phyloP scores from a whole-genome alignment of 2,888 invertebrate species.

The Heteromurus nitidus region DNA sequence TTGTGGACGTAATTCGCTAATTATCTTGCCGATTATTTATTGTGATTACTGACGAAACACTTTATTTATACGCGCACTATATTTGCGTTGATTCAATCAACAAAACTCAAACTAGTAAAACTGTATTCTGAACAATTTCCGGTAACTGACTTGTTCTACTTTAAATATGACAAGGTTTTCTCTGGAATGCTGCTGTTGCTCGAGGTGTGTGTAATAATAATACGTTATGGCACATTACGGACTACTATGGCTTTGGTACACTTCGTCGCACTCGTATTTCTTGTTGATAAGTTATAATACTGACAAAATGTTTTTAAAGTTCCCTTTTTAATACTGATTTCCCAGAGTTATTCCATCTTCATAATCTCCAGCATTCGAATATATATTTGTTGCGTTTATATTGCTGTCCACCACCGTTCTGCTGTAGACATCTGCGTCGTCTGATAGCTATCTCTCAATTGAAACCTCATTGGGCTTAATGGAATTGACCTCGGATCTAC shows the following conservation, averaged over 20 bases:
- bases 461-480: neutral
- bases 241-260: neutral
- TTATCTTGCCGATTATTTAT: conserved; percentile 4
- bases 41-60: neutral
- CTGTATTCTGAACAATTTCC: neutral
- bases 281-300: conserved; percentile 8
- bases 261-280: neutral
- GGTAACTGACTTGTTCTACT: too few species aligned
- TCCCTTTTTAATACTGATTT: neutral
- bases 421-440: too few species aligned
- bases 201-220: neutral
- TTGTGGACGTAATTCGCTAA: neutral
- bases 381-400: too few species aligned
- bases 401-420: too few species aligned
- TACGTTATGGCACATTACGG: conserved; percentile 28
- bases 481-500: conserved; percentile 4
- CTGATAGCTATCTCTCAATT: too few species aligned
- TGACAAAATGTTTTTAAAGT: neutral
- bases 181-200: neutral
- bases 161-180: neutral
- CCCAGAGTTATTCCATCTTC: neutral
- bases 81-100: neutral
- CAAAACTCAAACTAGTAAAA: neutral
- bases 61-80: neutral
- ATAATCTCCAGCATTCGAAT: neutral